These are phyloP conservation scores for Epinephelus lanceolatus DNA, from an alignment of 2,113 vertebrate genomes.

Conservation along the genomic window DNA sequence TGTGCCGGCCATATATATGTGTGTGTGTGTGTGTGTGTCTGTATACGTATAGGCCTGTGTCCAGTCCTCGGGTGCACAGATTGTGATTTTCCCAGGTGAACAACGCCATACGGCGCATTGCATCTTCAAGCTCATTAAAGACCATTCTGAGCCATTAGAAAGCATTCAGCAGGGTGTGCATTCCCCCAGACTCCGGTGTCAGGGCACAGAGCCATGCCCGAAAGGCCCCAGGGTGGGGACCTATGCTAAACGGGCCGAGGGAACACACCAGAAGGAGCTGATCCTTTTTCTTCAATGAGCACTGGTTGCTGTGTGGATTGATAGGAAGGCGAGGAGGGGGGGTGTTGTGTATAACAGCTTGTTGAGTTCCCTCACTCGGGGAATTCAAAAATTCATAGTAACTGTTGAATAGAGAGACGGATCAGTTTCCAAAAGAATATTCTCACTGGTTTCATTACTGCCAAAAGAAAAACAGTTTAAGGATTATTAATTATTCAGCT, in stretches of 20 bases:
- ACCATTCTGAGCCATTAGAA: conserved; percentile 72
- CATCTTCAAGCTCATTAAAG: conserved; percentile 76
- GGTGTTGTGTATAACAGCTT: conserved; percentile 70
- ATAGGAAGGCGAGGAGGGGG: conserved; percentile 31
- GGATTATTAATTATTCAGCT: neutral
- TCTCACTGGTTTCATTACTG: neutral
- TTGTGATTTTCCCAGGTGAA: conserved; percentile 86
- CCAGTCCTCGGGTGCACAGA: conserved; percentile 68
- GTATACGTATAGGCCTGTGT: conserved; percentile 19
- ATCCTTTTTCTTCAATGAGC: conserved; percentile 71
- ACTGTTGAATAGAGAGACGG: conserved; percentile 64
- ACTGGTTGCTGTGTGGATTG: conserved; percentile 69
- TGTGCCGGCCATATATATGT: neutral
- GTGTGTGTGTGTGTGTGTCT: conserved; percentile 5
- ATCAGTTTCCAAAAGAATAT: neutral
- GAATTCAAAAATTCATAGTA: conserved; percentile 51
- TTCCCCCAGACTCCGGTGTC: conserved; percentile 76
- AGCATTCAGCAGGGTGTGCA: conserved; percentile 75
- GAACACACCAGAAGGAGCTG: conserved; percentile 81
- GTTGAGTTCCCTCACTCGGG: conserved; percentile 74
- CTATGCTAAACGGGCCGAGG: conserved; percentile 78
- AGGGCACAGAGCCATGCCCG: conserved; percentile 79
- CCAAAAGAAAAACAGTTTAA: neutral
- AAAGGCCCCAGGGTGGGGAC: conserved; percentile 79
- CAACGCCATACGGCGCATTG: conserved; percentile 68